Percentiles rank a stretch among this genome's conserved stretches.
Conservation (phyloP, 1,140 invertebrate species). For the Schmidtea mediterranea region DNA sequence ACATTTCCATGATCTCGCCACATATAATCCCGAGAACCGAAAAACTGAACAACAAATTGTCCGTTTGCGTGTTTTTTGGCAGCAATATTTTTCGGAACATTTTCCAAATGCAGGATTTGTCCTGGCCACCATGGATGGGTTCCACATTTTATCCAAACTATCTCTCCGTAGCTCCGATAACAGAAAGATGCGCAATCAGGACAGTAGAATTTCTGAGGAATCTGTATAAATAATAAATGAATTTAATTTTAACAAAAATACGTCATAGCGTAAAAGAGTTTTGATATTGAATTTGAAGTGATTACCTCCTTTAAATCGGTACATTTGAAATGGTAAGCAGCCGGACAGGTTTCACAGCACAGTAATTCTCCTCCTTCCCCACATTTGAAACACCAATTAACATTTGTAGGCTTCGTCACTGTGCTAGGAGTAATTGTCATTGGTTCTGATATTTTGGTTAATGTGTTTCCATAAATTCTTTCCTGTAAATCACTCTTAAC, state of each 20-base stretch:
- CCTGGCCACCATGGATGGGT: conserved; percentile 61
- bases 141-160: conserved; percentile 41
- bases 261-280: not conserved
- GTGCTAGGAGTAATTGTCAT: no score
- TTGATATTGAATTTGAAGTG: conserved; percentile 5
- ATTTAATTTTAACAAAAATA: not conserved
- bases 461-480: no score
- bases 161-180: conserved; percentile 58
- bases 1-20: conserved; percentile 31
- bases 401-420: not conserved
- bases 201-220: conserved; percentile 43
- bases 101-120: conserved; percentile 49
- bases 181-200: conserved; percentile 60
- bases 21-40: conserved; percentile 59
- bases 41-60: conserved; percentile 70
- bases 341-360: conserved; percentile 72
- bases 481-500: no score
- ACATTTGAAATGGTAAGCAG: conserved; percentile 61
- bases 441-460: no score
- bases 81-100: conserved; percentile 52
- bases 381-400: conserved; percentile 6
- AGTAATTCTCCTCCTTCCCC: conserved; percentile 47
- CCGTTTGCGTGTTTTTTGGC: conserved; percentile 41
- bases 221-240: conserved; percentile 16
- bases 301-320: conserved; percentile 33